Evolutionary conservation across 2,888 invertebrate species (phyloP), one percentile per base, ranked within the genome.

Genomic region (Salticus scenicus): DNA sequence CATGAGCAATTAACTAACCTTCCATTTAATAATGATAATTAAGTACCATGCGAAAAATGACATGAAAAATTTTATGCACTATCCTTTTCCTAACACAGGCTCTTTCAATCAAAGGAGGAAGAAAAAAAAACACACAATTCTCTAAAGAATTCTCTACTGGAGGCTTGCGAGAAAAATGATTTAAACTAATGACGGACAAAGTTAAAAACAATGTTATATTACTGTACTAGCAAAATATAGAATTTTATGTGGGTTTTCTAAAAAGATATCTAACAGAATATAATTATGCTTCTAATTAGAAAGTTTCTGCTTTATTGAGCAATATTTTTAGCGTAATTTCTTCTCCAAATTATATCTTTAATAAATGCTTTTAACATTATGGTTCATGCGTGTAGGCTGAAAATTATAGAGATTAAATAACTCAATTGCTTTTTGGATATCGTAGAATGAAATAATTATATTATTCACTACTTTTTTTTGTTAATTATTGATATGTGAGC

Each of bases 121-220:
- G 17, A 47, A 47, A 47, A 14, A 7, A 37, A 37, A 10, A 47
- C n/a, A 17, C 17, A 17, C 10, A 2, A 1, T 17, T 17, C 14
- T 17, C 42, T 17, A 47, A 7, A 47, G 1, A 47, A 47, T 47
- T 47, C 17, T 17, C 42, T 17, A 10, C n/a, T 2, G 10, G 17
- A 5, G 7, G 42, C 42, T 47, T 47, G 10, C n/a, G 42, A 47
- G 42, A 17, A 47, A 47, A 47, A 47, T 47, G 42, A 47, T 47
- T 47, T 47, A 47, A 47, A 47, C 42, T 47, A 47, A 47, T 47
- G 42, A 47, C 42, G 42, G 10, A 47, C 42, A 47, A 47, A 47
- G 42, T 47, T 47, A 47, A 47, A 47, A 47, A 47, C 42, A 47
- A 47, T 47, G 42, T 47, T 47, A 47, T 47, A 47, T 47, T 47